These are phyloP conservation scores for Canis aureus DNA, from an alignment of 2,113 vertebrate species.

Conservation along the genomic window DNA sequence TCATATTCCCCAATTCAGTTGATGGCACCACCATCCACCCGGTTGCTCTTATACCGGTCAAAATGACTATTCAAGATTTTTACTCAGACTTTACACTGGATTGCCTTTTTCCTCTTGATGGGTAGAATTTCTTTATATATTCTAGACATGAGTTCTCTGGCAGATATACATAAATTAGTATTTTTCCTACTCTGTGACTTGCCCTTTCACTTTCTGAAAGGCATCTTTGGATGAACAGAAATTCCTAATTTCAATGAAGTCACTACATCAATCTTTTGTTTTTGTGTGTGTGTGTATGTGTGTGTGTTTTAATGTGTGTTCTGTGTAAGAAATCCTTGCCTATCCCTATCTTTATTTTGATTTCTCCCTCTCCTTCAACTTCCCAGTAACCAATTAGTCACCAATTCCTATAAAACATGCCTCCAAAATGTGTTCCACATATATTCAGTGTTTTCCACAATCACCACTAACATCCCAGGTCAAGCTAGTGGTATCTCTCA, in stretches of 20 bases:
- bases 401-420: not conserved
- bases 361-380: not conserved
- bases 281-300: not conserved
- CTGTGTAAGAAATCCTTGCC: not conserved
- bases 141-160: not conserved
- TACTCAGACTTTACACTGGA: not conserved
- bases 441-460: not conserved
- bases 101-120: not conserved
- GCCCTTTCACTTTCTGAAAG: not conserved
- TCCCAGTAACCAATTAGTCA: not conserved
- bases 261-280: not conserved
- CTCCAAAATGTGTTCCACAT: not conserved
- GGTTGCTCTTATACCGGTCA: not conserved
- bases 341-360: not conserved
- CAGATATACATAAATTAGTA: not conserved
- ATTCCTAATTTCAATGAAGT: conserved; percentile 17
- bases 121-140: not conserved
- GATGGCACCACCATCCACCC: too few species aligned
- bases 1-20: too few species aligned
- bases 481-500: not conserved
- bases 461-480: not conserved
- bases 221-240: not conserved
- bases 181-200: not conserved
- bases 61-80: conserved; percentile 24
- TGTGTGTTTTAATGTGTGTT: not conserved